Conservation (phyloP, 2,113 vertebrate species). For the Potamarius usumacintae region DNA sequence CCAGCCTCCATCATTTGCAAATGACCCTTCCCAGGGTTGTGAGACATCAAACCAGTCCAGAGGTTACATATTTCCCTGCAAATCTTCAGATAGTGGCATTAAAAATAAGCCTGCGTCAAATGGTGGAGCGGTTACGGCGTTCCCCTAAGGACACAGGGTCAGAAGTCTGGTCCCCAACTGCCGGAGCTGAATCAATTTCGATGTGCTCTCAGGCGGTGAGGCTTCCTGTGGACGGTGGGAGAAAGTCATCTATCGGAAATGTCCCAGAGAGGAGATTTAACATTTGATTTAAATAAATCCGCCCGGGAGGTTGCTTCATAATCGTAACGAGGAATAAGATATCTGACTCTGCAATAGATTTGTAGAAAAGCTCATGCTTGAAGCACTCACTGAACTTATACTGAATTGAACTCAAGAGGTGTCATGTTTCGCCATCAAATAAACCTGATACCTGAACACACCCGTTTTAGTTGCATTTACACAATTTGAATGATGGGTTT, state of each 20-base stretch:
- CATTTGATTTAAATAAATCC: neutral
- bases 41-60: slow-evolving; percentile 42
- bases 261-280: slow-evolving; percentile 4
- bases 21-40: slow-evolving; percentile 47
- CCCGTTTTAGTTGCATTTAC: neutral
- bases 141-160: slow-evolving; percentile 46
- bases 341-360: neutral
- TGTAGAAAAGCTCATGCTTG: neutral
- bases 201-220: slow-evolving; percentile 44
- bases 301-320: neutral
- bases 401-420: neutral
- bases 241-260: slow-evolving; percentile 33
- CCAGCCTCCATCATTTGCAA: neutral
- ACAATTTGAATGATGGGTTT: slow-evolving; percentile 1
- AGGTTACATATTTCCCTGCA: slow-evolving; percentile 58
- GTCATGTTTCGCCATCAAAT: neutral
- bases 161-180: slow-evolving; percentile 46
- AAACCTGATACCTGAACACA: neutral
- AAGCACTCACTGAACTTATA: neutral
- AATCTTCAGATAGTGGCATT: slow-evolving; percentile 51
- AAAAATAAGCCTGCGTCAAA: slow-evolving; percentile 51
- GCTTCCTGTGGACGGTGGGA: slow-evolving; percentile 48
- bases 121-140: slow-evolving; percentile 31
- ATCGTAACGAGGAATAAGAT: neutral
- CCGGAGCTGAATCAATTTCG: slow-evolving; percentile 46